Conservation (phyloP, 2,888 invertebrate genomes). For the Glaucopsyche alexis region DNA sequence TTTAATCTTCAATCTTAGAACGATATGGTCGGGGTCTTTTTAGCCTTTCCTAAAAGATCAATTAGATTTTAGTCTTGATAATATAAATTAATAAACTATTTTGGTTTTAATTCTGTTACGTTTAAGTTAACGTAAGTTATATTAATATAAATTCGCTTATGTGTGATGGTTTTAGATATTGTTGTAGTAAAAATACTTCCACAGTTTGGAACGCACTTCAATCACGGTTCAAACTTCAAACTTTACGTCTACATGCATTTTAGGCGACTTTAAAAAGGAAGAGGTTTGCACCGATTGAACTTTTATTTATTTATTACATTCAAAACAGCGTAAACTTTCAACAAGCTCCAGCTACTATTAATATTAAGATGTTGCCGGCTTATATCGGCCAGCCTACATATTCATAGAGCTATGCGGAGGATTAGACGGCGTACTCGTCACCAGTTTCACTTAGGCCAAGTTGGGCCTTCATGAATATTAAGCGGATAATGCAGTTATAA, state of each 20-base stretch:
- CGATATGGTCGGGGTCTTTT: constrained; percentile 2
- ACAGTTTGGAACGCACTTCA: too few species aligned
- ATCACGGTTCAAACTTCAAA: too few species aligned
- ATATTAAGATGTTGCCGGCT: constrained; percentile 38
- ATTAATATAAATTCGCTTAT: too few species aligned
- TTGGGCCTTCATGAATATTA: constrained; percentile 71
- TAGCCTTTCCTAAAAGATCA: not conserved
- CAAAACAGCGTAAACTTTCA: not conserved
- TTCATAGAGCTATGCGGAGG: constrained; percentile 58
- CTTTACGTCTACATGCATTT: too few species aligned
- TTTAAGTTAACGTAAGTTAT: too few species aligned
- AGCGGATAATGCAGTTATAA: constrained; percentile 73
- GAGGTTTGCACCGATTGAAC: too few species aligned
- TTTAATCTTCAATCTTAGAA: constrained; percentile 36
- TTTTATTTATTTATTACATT: too few species aligned
- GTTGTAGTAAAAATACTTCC: too few species aligned
- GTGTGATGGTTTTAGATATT: too few species aligned
- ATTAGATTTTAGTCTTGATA: not conserved
- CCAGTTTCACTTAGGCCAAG: constrained; percentile 60
- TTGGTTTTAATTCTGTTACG: not conserved
- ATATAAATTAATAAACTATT: not conserved
- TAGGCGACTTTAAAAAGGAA: too few species aligned
- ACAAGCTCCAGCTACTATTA: not conserved
- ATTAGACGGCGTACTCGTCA: constrained; percentile 65
- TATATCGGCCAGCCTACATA: constrained; percentile 58